phyloP scores from a whole-genome alignment of 1,140 invertebrate genomes.

The Microplitis mediator region DNA sequence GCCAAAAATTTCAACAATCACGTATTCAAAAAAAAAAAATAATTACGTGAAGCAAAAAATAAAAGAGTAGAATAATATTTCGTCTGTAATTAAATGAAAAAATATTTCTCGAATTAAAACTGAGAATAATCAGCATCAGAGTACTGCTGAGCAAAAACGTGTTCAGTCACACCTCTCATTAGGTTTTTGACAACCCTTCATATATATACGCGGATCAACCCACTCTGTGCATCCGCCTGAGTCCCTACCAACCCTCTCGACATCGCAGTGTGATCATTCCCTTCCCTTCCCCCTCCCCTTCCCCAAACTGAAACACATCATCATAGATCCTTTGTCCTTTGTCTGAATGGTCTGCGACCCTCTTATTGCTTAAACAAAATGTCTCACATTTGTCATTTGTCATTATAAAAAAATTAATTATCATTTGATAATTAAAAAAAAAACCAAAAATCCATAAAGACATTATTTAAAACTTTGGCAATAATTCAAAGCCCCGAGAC shows the following conservation, averaged over 20 bases:
- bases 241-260: constrained; percentile 29
- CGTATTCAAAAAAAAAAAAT: too few species aligned
- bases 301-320: background rate
- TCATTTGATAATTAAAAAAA: background rate
- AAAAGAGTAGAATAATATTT: too few species aligned
- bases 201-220: constrained; percentile 53
- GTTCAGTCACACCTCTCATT: constrained; percentile 65
- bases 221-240: constrained; percentile 54
- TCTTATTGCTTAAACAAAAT: constrained; percentile 44
- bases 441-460: background rate
- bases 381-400: constrained; percentile 50
- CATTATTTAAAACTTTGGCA: background rate
- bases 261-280: constrained; percentile 31
- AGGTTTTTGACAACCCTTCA: constrained; percentile 64
- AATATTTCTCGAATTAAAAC: too few species aligned
- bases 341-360: constrained; percentile 52
- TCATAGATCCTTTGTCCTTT: constrained; percentile 57
- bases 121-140: too few species aligned
- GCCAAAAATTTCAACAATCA: too few species aligned
- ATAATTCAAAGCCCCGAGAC: constrained; percentile 19
- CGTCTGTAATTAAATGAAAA: too few species aligned
- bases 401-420: constrained; percentile 23
- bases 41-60: too few species aligned
- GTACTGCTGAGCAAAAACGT: constrained; percentile 51
- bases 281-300: constrained; percentile 17